Percentiles rank a stretch among this genome's conserved stretches.
Evolutionary conservation across 2,113 vertebrate genomes (phyloP).

Genomic region (Muntiacus muntjak): DNA sequence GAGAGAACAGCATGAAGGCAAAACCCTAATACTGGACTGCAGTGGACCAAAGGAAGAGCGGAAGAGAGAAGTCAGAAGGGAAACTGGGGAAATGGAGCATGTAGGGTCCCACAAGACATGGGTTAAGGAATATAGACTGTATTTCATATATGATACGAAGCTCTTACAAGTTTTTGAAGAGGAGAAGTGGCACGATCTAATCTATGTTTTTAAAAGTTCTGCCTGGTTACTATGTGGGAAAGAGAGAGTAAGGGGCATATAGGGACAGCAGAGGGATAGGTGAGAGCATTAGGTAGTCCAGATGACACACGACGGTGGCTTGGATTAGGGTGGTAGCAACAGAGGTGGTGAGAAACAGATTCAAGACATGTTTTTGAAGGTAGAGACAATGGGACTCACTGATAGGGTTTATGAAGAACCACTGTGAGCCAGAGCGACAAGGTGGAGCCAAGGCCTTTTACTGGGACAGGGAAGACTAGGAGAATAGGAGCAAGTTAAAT

Average conservation of each 20-base stretch:
- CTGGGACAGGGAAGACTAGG: not conserved
- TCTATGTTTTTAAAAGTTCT: not conserved
- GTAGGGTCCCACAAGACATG: not conserved
- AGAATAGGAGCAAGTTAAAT: not conserved
- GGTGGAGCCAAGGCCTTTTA: not conserved
- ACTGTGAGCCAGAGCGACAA: not conserved
- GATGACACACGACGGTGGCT: not conserved
- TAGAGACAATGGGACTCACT: not conserved
- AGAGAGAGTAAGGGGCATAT: not conserved
- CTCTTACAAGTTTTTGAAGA: not conserved
- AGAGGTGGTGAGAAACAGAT: not conserved
- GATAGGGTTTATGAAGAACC: not conserved
- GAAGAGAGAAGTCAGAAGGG: not conserved
- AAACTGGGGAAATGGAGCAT: not conserved
- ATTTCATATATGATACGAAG: not conserved
- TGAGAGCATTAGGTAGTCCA: not conserved
- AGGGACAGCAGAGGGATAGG: not conserved
- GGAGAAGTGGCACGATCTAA: not conserved
- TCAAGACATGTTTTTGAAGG: not conserved
- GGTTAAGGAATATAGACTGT: not conserved
- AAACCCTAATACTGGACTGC: not conserved
- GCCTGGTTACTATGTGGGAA: not conserved
- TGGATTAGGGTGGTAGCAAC: not conserved
- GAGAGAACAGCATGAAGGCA: not conserved
- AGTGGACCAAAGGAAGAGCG: not conserved